These are phyloP conservation scores for Microtus obscurus DNA, from an alignment of 2,797 vertebrate species.

Conservation along the genomic window DNA sequence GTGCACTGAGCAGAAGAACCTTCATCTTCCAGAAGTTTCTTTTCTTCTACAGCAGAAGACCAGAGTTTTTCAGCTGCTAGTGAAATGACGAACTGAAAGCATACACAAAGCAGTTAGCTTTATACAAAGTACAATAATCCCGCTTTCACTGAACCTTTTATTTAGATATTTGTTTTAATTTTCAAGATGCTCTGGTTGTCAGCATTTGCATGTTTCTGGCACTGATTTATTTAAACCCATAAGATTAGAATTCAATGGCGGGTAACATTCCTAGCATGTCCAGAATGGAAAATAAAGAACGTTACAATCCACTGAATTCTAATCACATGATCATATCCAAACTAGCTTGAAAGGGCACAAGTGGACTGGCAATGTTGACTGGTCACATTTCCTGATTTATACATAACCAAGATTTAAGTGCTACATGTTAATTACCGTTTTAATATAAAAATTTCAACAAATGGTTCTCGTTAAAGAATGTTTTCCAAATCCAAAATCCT, in stretches of 20 bases:
- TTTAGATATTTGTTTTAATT: neutral
- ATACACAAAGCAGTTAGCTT: neutral
- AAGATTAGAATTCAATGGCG: no score
- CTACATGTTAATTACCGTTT: no score
- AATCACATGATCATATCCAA: neutral
- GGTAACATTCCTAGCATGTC: neutral
- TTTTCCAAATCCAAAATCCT: no score
- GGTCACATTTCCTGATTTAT: neutral
- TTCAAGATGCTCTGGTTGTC: neutral
- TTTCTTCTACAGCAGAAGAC: neutral
- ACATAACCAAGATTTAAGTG: neutral
- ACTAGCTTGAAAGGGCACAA: neutral
- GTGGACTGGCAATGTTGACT: neutral
- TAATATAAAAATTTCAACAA: no score
- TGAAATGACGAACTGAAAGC: neutral
- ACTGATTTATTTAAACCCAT: neutral
- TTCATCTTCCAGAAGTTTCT: neutral
- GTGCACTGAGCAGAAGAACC: neutral
- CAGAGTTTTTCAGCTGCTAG: neutral
- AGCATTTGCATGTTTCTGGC: neutral
- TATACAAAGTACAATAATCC: neutral
- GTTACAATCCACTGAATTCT: neutral
- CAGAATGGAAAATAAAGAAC: neutral
- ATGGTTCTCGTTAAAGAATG: no score
- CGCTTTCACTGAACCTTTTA: neutral